Conservation (phyloP, 2,888 invertebrate species). For the Tryphoninae sp. region DNA sequence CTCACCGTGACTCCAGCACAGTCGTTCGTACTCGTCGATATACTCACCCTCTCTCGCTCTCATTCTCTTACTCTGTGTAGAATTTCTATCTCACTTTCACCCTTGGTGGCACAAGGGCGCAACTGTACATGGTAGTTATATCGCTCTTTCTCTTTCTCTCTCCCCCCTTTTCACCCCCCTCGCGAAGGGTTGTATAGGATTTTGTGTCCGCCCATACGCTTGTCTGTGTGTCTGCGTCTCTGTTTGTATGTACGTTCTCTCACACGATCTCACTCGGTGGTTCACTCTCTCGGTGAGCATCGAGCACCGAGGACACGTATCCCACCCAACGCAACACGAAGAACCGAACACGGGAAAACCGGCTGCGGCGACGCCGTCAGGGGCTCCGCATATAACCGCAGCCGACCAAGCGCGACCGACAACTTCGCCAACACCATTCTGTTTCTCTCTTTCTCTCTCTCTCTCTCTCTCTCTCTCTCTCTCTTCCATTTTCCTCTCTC, state of each 20-base stretch:
- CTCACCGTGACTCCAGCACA: slow-evolving; percentile 5
- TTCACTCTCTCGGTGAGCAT: slow-evolving; percentile 61
- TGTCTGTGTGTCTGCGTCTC: background rate
- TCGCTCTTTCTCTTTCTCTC: background rate
- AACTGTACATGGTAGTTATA: slow-evolving; percentile 10
- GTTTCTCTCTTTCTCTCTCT: slow-evolving; percentile 63
- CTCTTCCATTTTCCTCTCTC: background rate
- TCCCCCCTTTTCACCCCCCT: slow-evolving; percentile 20
- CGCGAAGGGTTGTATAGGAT: background rate
- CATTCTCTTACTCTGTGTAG: slow-evolving; percentile 5
- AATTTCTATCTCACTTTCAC: background rate
- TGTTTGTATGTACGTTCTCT: slow-evolving; percentile 1
- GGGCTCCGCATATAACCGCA: slow-evolving; percentile 77
- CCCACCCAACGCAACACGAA: slow-evolving; percentile 71
- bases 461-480: slow-evolving; percentile 61
- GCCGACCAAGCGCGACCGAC: slow-evolving; percentile 79
- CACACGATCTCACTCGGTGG: slow-evolving; percentile 26
- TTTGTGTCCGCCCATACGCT: background rate
- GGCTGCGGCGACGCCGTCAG: slow-evolving; percentile 75
- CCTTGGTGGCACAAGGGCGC: slow-evolving; percentile 4
- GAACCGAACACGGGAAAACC: slow-evolving; percentile 75
- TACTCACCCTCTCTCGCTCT: slow-evolving; percentile 19
- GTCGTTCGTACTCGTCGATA: background rate
- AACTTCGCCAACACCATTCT: slow-evolving; percentile 79
- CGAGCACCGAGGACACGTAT: slow-evolving; percentile 78